These are phyloP conservation scores for Lanistes nyassanus DNA, from an alignment of 1,140 invertebrate species.

Conservation along the genomic window DNA sequence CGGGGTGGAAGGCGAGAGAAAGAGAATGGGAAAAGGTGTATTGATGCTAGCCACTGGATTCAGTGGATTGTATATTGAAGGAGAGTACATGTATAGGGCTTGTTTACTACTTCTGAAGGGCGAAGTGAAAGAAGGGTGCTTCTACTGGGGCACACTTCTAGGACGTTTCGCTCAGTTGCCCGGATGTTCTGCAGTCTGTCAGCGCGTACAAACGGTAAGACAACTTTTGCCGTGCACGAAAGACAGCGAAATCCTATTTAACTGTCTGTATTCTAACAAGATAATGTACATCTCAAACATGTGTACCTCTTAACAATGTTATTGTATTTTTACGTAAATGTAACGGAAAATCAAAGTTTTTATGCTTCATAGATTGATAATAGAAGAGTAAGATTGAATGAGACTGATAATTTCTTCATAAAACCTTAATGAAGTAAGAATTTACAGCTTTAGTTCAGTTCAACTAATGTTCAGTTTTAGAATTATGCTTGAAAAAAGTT, in stretches of 20 bases:
- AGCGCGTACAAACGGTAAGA: slow-evolving; percentile 36
- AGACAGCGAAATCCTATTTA: too few species aligned
- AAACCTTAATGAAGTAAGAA: neutral
- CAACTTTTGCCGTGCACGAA: too few species aligned
- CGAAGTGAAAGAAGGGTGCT: slow-evolving; percentile 29
- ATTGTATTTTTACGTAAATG: too few species aligned
- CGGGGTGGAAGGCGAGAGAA: neutral
- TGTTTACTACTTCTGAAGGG: slow-evolving; percentile 24
- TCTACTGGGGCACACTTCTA: slow-evolving; percentile 34
- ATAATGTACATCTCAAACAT: too few species aligned
- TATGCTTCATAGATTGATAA: too few species aligned
- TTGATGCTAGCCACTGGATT: neutral
- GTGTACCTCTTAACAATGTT: too few species aligned
- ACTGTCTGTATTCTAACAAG: too few species aligned
- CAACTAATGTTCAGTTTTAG: neutral
- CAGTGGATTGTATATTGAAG: neutral
- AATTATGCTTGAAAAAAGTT: neutral
- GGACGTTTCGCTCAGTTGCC: slow-evolving; percentile 6
- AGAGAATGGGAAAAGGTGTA: neutral
- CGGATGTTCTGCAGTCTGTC: slow-evolving; percentile 43
- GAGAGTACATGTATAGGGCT: too few species aligned
- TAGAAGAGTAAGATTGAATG: too few species aligned
- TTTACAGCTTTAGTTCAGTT: neutral
- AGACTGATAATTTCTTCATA: neutral
- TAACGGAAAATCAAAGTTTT: too few species aligned